These are phyloP conservation scores for Diplolepis rosae DNA, from an alignment of 2,888 invertebrate genomes.

Conservation along the genomic window DNA sequence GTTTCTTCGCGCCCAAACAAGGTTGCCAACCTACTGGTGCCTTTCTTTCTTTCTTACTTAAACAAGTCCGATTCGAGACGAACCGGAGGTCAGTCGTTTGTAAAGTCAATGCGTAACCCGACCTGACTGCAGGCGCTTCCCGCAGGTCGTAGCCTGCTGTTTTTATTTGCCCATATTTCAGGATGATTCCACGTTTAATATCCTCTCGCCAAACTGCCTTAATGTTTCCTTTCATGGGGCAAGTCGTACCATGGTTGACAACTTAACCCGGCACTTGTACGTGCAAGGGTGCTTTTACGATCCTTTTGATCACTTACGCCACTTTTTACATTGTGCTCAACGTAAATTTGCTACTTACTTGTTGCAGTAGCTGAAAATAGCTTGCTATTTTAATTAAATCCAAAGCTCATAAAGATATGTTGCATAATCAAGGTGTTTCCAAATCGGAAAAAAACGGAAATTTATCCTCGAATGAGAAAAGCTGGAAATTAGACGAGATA, in stretches of 20 bases:
- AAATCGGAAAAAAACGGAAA: too few relatives aligned
- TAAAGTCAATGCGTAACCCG: constrained; percentile 70
- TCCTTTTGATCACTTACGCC: constrained; percentile 41
- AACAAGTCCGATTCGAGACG: constrained; percentile 50
- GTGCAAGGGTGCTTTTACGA: constrained; percentile 50
- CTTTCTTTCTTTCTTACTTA: constrained; percentile 47
- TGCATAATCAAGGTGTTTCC: too few relatives aligned
- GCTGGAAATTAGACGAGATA: too few relatives aligned
- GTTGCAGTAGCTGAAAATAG: not conserved
- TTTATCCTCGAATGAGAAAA: too few relatives aligned
- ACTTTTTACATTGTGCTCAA: not conserved
- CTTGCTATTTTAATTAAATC: not conserved
- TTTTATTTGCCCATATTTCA: constrained; percentile 72
- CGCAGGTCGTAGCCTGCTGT: constrained; percentile 70
- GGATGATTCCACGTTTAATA: constrained; percentile 69
- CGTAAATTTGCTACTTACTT: not conserved
- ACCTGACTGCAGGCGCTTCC: constrained; percentile 64
- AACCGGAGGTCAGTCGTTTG: constrained; percentile 66
- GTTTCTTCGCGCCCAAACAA: constrained; percentile 48
- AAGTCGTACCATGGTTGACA: constrained; percentile 59
- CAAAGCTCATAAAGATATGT: too few relatives aligned
- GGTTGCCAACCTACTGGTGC: constrained; percentile 45
- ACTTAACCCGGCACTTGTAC: constrained; percentile 57
- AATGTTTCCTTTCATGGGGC: constrained; percentile 34
- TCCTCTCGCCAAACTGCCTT: constrained; percentile 39